Evolutionary conservation across 2,113 vertebrate species (phyloP).

Genomic region (Colaptes auratus): DNA sequence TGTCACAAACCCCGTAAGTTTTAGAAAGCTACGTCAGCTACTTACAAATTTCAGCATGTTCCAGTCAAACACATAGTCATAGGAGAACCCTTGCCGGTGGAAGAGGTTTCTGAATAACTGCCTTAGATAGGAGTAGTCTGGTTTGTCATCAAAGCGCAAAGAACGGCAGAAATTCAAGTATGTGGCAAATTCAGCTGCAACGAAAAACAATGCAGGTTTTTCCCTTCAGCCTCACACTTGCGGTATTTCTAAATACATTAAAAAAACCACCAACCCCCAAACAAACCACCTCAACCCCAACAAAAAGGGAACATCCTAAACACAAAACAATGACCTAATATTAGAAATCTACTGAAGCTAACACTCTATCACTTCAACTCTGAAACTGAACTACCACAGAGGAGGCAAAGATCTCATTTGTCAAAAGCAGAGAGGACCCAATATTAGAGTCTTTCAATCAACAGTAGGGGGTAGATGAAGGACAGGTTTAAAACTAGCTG

Average conservation of each 20-base stretch:
- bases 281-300: neutral
- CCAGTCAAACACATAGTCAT: constrained; percentile 98
- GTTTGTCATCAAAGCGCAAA: constrained; percentile 95
- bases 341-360: neutral
- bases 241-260: neutral
- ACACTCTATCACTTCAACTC: neutral
- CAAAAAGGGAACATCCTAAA: neutral
- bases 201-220: constrained; percentile 17
- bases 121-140: constrained; percentile 93
- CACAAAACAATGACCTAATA: neutral
- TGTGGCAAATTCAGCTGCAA: constrained; percentile 92
- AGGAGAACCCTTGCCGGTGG: constrained; percentile 95
- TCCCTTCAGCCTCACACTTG: neutral
- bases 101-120: constrained; percentile 96
- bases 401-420: neutral
- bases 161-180: constrained; percentile 97
- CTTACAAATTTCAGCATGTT: constrained; percentile 98
- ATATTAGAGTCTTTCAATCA: neutral
- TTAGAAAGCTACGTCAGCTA: constrained; percentile 40
- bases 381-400: neutral
- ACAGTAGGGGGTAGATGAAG: rapidly evolving
- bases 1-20: neutral
- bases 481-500: neutral
- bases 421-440: neutral
- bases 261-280: neutral